Percentiles rank a stretch among this genome's conserved stretches.
Evolutionary conservation across 2,797 vertebrate genomes (phyloP).

Genomic region (Numenius phaeopus): DNA sequence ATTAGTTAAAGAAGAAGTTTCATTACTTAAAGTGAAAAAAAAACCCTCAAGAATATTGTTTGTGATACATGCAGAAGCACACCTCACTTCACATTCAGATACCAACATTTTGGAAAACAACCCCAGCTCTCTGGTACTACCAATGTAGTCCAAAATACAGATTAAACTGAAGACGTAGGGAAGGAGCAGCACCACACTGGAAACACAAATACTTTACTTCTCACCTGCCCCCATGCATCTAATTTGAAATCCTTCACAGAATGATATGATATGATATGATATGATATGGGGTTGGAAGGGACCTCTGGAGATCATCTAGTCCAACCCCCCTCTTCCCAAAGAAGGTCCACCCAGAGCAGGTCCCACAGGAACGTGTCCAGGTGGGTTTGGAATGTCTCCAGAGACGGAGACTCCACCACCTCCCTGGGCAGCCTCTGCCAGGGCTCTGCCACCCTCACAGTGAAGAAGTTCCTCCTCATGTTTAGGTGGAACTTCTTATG

Average conservation of each 20-base stretch:
- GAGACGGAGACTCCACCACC: no score
- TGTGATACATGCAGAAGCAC: not conserved
- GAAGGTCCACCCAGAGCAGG: no score
- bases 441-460: no score
- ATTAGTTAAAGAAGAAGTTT: not conserved
- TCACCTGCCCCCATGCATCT: not conserved
- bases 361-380: no score
- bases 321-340: no score
- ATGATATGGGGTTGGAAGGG: no score
- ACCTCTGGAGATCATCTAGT: no score
- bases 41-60: not conserved
- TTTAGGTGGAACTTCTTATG: no score
- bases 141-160: accelerated
- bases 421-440: no score
- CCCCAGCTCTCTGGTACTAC: not conserved
- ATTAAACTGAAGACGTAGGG: not conserved
- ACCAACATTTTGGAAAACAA: not conserved
- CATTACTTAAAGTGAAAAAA: not conserved
- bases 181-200: not conserved
- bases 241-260: not conserved
- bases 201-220: not conserved
- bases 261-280: no score
- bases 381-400: no score
- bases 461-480: no score
- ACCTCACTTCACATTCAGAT: not conserved